A percentile compares a stretch with the other conserved stretches of the same genome.
Evolutionary conservation across 2,888 invertebrate species (phyloP).

Genomic region (Hololepta plana): DNA sequence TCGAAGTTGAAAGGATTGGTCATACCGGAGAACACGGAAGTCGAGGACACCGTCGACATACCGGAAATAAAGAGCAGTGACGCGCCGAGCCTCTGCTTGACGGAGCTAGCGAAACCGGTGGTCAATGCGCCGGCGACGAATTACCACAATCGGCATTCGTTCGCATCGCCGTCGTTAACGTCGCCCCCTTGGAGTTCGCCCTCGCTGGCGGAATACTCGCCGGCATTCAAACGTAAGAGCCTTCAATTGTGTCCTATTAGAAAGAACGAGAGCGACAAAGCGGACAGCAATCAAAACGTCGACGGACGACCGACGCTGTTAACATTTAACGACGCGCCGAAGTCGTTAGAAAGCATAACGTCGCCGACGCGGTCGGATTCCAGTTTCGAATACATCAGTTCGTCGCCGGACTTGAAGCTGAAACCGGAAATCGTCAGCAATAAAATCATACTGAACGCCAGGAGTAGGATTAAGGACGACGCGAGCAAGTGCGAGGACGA

Average conservation of each 20-base stretch:
- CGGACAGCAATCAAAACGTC: constrained; percentile 3
- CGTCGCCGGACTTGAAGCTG: constrained; percentile 17
- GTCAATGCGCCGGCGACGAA: background rate
- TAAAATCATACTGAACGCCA: background rate
- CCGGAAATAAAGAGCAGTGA: constrained; percentile 70
- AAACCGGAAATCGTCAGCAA: constrained; percentile 9
- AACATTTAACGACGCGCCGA: constrained; percentile 26
- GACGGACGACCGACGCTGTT: constrained; percentile 1
- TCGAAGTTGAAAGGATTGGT: constrained; percentile 76
- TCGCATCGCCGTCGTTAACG: constrained; percentile 7
- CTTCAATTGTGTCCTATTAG: constrained; percentile 39
- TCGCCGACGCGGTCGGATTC: constrained; percentile 38
- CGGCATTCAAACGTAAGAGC: constrained; percentile 61
- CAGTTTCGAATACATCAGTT: constrained; percentile 32
- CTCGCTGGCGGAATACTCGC: constrained; percentile 58
- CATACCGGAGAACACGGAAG: constrained; percentile 56
- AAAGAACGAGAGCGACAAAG: constrained; percentile 4
- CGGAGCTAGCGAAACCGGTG: constrained; percentile 1
- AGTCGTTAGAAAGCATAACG: constrained; percentile 37
- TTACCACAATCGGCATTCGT: constrained; percentile 6
- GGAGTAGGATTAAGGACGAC: background rate
- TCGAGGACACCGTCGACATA: constrained; percentile 42
- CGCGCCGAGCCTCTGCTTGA: constrained; percentile 5
- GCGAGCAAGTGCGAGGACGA: constrained; percentile 31
- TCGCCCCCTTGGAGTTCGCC: constrained; percentile 6